Base-by-base conservation (phyloP, 2,797 vertebrate genomes). In the Acanthornis magna region DNA sequence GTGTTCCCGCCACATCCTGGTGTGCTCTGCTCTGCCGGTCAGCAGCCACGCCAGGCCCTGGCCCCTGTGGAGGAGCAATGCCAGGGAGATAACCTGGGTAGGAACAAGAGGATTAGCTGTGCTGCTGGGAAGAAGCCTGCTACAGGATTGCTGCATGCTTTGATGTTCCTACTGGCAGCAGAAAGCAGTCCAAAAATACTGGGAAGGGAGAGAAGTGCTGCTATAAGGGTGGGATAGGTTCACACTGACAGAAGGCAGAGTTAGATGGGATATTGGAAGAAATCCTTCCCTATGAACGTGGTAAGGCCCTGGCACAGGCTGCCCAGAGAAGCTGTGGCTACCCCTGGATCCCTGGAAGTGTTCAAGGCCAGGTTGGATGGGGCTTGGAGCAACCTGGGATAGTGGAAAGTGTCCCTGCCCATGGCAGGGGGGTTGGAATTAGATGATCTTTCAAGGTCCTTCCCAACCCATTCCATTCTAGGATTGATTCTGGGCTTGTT, bases 41-140 rank as follows among this genome's bases (percentile, higher is more conserved):
- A 29, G 48, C 57, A 51, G 36, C 75, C 2, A 2, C 0, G 0
- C 20, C 8, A 10, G 57, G 47, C n/a, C 14, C 58, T 5, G 22
- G 7, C 38, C 34, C 47, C n/a, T 47, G 30, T 0, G 0, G 36
- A 76, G 82, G 29, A n/a, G 60, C 34, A 61, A 19, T 5, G 4
- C 40, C 0, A 1, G 51, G 70, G n/a, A 19, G n/a, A 55, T 27
- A 48, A 29, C 57, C 29, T 42, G 51, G 10, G 5, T 58, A 20
- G 50, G 36, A 79, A 17, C 32, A 43, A 6, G 36, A 53, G n/a
- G 27, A 48, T 51, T 5, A 40, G n/a, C 58, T 11, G 2, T 2
- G 11, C 40, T 47, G 45, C 79, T 75, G 67, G 25, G 50, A 68
- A 63, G 34, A 45, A 58, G 7, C 2, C 3, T 16, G 14, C 57